phyloP scores from a whole-genome alignment of 2,888 invertebrate species.

The Meiosimyza decipiens region DNA sequence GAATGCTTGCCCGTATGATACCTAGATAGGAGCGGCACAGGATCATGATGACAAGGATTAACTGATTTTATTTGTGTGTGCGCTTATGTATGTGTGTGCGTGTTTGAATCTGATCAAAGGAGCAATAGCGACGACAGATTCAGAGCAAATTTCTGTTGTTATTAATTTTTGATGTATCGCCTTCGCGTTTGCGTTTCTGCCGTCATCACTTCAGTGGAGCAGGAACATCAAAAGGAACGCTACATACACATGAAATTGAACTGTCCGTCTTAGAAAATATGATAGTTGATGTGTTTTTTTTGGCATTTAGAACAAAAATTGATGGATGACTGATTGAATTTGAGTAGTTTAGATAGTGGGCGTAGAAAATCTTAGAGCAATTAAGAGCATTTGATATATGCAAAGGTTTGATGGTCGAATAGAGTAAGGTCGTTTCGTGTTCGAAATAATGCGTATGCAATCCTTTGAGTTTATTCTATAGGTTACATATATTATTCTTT shows the following conservation, averaged over 20 bases:
- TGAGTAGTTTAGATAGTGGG: neutral
- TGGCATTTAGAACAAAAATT: neutral
- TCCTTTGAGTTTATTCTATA: no score
- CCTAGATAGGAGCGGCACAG: no score
- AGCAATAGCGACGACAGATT: neutral
- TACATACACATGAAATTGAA: neutral
- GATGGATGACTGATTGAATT: neutral
- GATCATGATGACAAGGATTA: no score
- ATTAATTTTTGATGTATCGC: no score
- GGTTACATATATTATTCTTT: no score
- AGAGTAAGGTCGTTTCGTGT: no score
- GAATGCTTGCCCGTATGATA: no score
- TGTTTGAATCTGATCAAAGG: neutral
- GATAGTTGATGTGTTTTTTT: neutral
- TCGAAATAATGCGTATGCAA: no score
- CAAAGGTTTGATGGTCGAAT: neutral
- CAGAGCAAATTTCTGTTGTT: neutral
- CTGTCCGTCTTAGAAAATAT: neutral
- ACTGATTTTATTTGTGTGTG: neutral
- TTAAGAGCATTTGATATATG: neutral
- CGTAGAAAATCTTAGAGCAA: neutral
- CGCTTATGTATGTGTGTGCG: neutral
- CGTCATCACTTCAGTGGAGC: no score
- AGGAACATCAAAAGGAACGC: slow-evolving; percentile 12
- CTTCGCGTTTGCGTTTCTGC: no score